Base-by-base conservation (phyloP, 2,797 vertebrate genomes). In the Oreochromis mossambicus region DNA sequence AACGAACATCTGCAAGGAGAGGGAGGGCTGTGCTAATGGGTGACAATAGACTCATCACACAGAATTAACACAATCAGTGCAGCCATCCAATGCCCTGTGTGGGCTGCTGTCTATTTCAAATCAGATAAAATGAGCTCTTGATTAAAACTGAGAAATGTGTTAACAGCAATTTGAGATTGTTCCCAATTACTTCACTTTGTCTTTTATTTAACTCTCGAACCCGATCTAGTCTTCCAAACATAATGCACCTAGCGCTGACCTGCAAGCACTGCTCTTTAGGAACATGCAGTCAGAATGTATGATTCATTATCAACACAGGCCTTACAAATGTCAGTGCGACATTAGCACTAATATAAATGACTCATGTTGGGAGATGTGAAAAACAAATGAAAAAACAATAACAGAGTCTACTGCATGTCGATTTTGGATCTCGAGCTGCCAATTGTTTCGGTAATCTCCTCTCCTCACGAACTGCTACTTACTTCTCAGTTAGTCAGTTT, bases 41-140 rank as follows among this genome's bases (percentile, higher is more conserved):
- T 61, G 87, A 84, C 85, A 91, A 92, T 56, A 81, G 79, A 87
- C 80, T 91, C 86, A 88, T 91, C 92, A 81, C 68, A 70, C 63
- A 82, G 73, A 90, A 87, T 83, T 61, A 86, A 70, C 85, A 83
- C 91, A 85, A 80, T 90, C 86, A 87, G 89, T 83, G 81, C 77
- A 41, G 86, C 76, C 38, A 66, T 78, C 70, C 75, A 61, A 85
- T 77, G 70, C 68, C 78, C 63, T 7, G 9, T 46, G 76, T 85
- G 82, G 54, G 38, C 80, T 56, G 83, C 81, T 83, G 78, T 89
- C 83, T 48, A 50, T 83, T 66, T 87, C 79, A 51, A 85, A 32
- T 83, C 76, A 63, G 48, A 86, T 80, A 52, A 75, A 84, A 87
- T 19, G 34, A 88, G 61, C 61, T 41, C 58, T 80, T 83, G 68